Conservation (phyloP, 2,797 vertebrate species). For the Pseudochirops corinnae region DNA sequence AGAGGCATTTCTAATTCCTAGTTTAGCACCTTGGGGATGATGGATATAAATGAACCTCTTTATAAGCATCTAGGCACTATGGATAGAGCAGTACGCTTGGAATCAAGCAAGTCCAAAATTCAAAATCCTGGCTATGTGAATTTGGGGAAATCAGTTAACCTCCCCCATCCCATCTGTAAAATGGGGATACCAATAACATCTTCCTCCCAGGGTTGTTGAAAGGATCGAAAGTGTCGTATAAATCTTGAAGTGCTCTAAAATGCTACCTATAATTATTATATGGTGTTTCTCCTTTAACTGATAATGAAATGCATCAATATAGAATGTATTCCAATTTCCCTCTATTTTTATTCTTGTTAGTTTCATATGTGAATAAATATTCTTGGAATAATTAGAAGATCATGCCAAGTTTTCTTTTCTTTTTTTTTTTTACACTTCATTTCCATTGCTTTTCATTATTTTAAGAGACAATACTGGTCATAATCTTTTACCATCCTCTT, state of each 20-base stretch:
- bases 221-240: neutral
- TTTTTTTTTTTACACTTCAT: neutral
- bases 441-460: neutral
- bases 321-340: neutral
- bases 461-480: neutral
- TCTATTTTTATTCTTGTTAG: neutral
- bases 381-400: neutral
- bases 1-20: neutral
- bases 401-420: neutral
- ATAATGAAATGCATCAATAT: neutral
- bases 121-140: neutral
- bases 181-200: neutral
- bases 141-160: neutral
- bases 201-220: neutral
- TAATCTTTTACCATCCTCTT: neutral
- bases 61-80: neutral
- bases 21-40: neutral
- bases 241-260: neutral
- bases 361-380: neutral
- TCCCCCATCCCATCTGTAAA: neutral
- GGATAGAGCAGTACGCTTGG: neutral
- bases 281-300: neutral
- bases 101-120: neutral
- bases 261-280: neutral
- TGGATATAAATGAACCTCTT: neutral